Percentiles rank a stretch among this genome's conserved stretches.
These are phyloP conservation scores for Leuciscus waleckii DNA, from an alignment of 2,797 vertebrate species.

Conservation along the genomic window DNA sequence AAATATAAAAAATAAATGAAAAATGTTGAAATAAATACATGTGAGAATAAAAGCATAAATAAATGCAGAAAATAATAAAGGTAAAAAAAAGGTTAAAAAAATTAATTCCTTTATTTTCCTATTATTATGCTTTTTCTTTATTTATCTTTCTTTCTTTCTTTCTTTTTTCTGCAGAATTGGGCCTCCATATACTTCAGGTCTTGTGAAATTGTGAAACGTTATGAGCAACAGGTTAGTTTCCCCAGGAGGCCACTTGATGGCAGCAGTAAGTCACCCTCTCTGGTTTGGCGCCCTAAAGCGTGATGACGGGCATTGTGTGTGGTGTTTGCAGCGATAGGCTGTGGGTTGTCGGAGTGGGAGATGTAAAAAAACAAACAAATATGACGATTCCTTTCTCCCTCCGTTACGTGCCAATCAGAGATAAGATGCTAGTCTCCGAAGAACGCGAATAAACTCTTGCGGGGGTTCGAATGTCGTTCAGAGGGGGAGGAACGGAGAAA, in stretches of 20 bases:
- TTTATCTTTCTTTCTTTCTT: not conserved
- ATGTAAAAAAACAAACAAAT: constrained; percentile 73
- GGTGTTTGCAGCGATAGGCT: constrained; percentile 49
- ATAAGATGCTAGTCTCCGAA: constrained; percentile 81
- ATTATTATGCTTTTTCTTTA: not conserved
- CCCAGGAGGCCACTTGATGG: constrained; percentile 59
- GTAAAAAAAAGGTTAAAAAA: not conserved
- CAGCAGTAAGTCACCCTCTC: constrained; percentile 56
- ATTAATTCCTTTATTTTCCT: not conserved
- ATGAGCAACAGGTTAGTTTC: constrained; percentile 54
- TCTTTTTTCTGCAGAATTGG: not conserved
- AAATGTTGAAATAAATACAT: not conserved
- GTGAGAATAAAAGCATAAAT: not conserved
- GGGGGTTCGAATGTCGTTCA: constrained; percentile 58
- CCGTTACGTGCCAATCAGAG: constrained; percentile 80
- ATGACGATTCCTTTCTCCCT: constrained; percentile 81
- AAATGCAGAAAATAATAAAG: not conserved
- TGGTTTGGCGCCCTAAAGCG: constrained; percentile 49
- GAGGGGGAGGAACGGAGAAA: constrained; percentile 64
- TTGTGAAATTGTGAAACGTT: not conserved
- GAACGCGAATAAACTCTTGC: constrained; percentile 74
- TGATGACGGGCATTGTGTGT: constrained; percentile 58
- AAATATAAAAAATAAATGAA: not conserved
- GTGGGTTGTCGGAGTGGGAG: constrained; percentile 61
- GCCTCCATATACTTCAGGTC: not conserved